phyloP scores from a whole-genome alignment of 2,797 vertebrate species.

The Anguilla pacifica region DNA sequence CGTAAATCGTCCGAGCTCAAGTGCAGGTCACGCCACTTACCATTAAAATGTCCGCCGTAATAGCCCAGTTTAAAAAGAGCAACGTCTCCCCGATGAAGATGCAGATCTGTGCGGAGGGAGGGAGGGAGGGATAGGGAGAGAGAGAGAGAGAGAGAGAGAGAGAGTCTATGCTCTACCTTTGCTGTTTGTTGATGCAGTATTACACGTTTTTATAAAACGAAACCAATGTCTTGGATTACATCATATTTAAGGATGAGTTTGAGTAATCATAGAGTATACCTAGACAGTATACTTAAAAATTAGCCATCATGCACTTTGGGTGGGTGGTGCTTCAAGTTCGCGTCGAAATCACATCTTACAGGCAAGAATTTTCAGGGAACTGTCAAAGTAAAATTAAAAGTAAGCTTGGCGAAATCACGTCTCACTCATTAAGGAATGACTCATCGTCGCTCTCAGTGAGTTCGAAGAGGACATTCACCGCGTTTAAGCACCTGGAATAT shows the following conservation, averaged over 20 bases:
- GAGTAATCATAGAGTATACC: no score
- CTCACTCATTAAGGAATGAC: not conserved
- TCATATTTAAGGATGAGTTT: no score
- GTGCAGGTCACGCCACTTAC: conserved; percentile 72
- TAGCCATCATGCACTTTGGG: no score
- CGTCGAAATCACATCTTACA: not conserved
- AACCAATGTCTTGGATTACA: no score
- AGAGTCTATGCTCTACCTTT: conserved; percentile 23
- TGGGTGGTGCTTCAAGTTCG: not conserved
- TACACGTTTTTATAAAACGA: not conserved
- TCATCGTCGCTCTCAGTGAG: not conserved
- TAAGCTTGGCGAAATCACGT: not conserved
- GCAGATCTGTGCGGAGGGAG: conserved; percentile 80
- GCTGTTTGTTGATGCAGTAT: not conserved
- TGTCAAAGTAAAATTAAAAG: not conserved
- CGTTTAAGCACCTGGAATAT: not conserved
- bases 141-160: conserved; percentile 50
- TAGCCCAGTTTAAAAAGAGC: conserved; percentile 98
- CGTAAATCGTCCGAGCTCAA: conserved; percentile 6
- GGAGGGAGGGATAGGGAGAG: conserved; percentile 50
- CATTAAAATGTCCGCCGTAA: conserved; percentile 99
- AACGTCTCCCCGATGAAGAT: conserved; percentile 97
- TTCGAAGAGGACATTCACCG: no score
- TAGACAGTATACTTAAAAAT: no score
- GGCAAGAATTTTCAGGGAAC: not conserved